Evolutionary conservation across 2,113 vertebrate species (phyloP), one percentile per base, ranked within the genome.

Genomic region (Epinephelus cyanopodus): DNA sequence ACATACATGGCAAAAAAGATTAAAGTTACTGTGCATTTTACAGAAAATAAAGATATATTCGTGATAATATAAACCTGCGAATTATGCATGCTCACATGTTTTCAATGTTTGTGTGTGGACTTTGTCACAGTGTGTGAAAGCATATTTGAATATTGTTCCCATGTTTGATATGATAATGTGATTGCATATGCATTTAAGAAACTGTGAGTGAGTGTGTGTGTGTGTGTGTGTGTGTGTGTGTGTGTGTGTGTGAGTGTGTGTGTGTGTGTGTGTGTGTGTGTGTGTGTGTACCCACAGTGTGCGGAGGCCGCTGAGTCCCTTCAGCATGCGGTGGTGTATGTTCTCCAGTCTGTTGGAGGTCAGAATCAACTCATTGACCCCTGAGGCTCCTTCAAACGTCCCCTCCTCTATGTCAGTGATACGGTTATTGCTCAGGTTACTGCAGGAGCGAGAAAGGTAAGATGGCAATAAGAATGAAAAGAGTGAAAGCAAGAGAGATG

Each of bases 371-470:
- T 99, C 98, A 61, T 98, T 99, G 67, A 99, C 97, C 65, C 97
- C 98, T 21, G 95, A 94, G 1, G 98, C 97, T 57, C 98, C 98
- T 50, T 99, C 98, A 88, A 99, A 99, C 0, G 96, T 97, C 45
- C 98, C 98, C 94, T 99, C 98, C 93, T 99, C 98, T 0, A 99
- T 98, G 94, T 99, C 98, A 7, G 96, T 97, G 94, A 99, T 99
- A 88, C 99, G 99, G 89, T 99, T 99, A 89, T 99, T 99, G 92
- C 98, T 99, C 68, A 99, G 94, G 84, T 99, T 99, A 95, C 98
- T 99, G 92, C 64, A 42, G 27, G 42, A 33, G 15, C 7, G 53
- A 29, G 33, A 52, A 52, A 76, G 52, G 66, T 47, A 70, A 63
- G 82, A 82, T 70, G 25, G n/a, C 19, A 68, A 13, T 3, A 17